Percentiles rank a stretch among this genome's conserved stretches.
phyloP scores from a whole-genome alignment of 2,113 vertebrate species.

The Athene cunicularia region DNA sequence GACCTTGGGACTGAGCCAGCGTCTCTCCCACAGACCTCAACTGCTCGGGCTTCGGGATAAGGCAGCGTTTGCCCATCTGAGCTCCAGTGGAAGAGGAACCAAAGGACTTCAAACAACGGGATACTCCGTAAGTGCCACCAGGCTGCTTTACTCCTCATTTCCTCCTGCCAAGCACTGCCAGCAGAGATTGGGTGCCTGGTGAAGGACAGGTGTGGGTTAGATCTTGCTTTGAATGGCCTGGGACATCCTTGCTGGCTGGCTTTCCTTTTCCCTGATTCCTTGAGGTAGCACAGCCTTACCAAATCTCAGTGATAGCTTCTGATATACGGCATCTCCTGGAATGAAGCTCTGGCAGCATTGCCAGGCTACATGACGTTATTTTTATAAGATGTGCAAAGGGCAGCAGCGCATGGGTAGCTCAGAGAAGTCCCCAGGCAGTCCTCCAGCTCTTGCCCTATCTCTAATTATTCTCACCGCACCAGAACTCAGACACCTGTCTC shows the following conservation, averaged over 20 bases:
- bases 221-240: not conserved
- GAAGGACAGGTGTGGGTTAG: not conserved
- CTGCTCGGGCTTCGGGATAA: not conserved
- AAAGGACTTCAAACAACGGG: not conserved
- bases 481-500: not conserved
- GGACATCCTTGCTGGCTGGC: not conserved
- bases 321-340: not conserved
- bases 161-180: not conserved
- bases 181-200: not conserved
- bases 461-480: not conserved
- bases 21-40: not conserved
- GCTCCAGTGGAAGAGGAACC: not conserved
- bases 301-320: not conserved
- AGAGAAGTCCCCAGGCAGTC: not conserved
- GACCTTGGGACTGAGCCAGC: not conserved
- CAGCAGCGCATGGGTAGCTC: not conserved
- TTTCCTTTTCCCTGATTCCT: not conserved
- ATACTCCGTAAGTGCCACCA: not conserved
- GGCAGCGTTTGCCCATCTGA: not conserved
- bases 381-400: no score
- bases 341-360: not conserved
- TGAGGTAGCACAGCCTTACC: not conserved
- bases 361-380: fast-evolving
- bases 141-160: not conserved
- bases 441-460: not conserved